These are phyloP conservation scores for Mola mola DNA, from an alignment of 2,113 vertebrate genomes.

Conservation along the genomic window DNA sequence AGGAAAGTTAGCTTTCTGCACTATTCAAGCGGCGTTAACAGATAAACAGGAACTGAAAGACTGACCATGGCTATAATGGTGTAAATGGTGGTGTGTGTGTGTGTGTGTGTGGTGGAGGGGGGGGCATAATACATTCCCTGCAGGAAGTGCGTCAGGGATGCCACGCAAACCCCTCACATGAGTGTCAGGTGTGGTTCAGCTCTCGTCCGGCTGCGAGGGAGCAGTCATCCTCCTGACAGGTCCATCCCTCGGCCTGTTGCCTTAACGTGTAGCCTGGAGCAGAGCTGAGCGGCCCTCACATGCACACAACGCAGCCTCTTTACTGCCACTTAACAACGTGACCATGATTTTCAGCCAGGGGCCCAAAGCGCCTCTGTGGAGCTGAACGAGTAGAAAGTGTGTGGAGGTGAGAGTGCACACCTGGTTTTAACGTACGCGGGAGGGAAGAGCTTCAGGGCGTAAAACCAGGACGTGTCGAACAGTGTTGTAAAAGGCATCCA, in stretches of 20 bases:
- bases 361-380: not conserved
- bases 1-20: too few species aligned
- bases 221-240: slow-evolving; percentile 26
- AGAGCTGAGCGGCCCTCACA: slow-evolving; percentile 3
- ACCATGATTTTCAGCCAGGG: not conserved
- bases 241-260: slow-evolving; percentile 31
- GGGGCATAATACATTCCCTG: too few species aligned
- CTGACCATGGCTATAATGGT: too few species aligned
- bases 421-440: too few species aligned
- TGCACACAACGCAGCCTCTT: slow-evolving; percentile 32
- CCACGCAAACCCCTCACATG: slow-evolving; percentile 3
- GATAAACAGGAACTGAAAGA: too few species aligned
- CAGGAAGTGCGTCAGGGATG: not conserved
- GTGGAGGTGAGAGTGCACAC: too few species aligned
- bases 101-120: not conserved
- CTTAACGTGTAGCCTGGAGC: slow-evolving; percentile 39
- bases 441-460: too few species aligned
- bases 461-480: too few species aligned
- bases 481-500: too few species aligned
- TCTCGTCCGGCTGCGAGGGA: slow-evolving; percentile 19
- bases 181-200: slow-evolving; percentile 54
- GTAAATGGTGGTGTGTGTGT: too few species aligned
- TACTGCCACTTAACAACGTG: slow-evolving; percentile 14
- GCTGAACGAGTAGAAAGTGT: not conserved
- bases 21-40: too few species aligned